Evolutionary conservation across 2,113 vertebrate genomes (phyloP).

Genomic region (Malaclemys terrapin): DNA sequence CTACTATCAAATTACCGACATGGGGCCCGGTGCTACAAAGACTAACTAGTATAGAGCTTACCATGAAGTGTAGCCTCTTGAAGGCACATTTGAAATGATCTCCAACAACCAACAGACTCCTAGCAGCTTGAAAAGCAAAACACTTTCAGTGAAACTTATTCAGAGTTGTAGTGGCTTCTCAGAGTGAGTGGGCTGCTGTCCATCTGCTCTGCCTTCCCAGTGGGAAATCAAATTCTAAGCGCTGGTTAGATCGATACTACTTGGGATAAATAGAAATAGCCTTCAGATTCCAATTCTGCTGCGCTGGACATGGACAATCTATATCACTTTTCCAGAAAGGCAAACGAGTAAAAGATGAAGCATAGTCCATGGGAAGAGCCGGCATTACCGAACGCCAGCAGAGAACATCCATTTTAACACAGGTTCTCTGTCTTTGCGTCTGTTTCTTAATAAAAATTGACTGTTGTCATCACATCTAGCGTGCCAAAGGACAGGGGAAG

Average conservation of each 20-base stretch:
- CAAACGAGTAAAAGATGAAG: not conserved
- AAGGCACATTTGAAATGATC: not conserved
- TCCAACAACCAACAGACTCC: not conserved
- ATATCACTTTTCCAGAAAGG: not conserved
- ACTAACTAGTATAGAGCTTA: not conserved
- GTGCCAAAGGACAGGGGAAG: not conserved
- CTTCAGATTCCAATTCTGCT: not conserved
- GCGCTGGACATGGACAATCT: not conserved
- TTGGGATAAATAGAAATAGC: slow-evolving; percentile 12
- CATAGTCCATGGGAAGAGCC: not conserved
- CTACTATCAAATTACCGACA: not conserved
- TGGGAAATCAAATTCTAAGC: slow-evolving; percentile 43
- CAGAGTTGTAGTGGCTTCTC: slow-evolving; percentile 16
- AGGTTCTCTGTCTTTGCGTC: not conserved
- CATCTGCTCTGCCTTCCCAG: slow-evolving; percentile 33
- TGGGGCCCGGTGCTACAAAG: not conserved
- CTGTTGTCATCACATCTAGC: not conserved
- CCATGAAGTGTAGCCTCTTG: not conserved
- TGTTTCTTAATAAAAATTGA: slow-evolving; percentile 21
- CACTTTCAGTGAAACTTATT: not conserved
- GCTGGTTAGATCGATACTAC: slow-evolving; percentile 1
- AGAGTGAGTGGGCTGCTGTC: not conserved
- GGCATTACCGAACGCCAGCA: not conserved
- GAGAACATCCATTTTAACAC: not conserved
- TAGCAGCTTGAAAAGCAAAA: not conserved